Base-by-base conservation (phyloP, 2,888 invertebrate species). In the Polyommatus iphigenia region DNA sequence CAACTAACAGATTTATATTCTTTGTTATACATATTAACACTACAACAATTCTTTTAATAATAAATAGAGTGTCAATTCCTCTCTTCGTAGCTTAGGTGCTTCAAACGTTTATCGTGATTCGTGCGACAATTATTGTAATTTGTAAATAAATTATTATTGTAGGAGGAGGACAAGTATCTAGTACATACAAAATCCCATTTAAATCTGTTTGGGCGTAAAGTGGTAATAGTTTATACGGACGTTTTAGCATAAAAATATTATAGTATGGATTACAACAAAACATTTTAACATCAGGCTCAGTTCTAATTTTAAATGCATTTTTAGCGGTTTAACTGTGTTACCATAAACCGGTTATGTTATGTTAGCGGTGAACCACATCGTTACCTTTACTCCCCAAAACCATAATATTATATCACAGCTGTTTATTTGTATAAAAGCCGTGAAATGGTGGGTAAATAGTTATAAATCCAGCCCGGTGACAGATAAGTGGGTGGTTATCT, bases 401-500 rank as follows among this genome's bases (percentile, higher is more conserved):
- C 20, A 59, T 32, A 59, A 59, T 15, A 15, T 32, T 76, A 59
- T 15, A 20, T 76, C 46, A 29, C 59, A 54, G 54, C 15, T 57
- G 32, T 57, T 76, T 54, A 32, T 76, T 36, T 57, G 50, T 50
- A 75, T 50, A 24, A 59, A 59, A 36, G 18, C 57, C 15, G 62
- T 76, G 36, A 71, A 24, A 77, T 41, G 67, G 29, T 71, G 77
- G 41, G 50, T 77, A 71, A 77, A 77, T 71, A 77, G 24, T 46
- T 50, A 29, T 87, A 88, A 89, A 88, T 88, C 85, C 85, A 83
- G 81, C 80, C 80, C 82, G 83, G 77, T 82, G 87, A 89, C 87
- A 90, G 91, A 91, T 92, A 91, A 89, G 87, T 85, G 83, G 82
- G 84, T 87, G 87, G 89, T 92, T 92, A 91, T 93, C 90, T 83